These are phyloP conservation scores for Macrostomum cliftonense DNA, from an alignment of 2,888 invertebrate genomes.

Conservation along the genomic window DNA sequence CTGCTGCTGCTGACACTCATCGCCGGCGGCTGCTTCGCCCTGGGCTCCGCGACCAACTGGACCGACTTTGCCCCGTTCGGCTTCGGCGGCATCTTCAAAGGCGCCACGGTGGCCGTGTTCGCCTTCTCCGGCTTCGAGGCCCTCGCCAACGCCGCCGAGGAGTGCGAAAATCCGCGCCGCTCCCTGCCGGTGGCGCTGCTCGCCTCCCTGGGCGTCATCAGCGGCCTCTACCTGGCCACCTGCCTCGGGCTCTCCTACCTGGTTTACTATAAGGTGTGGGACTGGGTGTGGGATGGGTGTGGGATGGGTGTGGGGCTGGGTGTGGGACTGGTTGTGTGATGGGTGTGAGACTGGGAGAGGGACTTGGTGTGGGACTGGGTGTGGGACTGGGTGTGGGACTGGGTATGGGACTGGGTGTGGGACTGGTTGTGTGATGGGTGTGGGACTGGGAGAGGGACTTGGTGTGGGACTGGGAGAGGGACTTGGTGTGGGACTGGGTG, in stretches of 20 bases:
- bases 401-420: too few species aligned
- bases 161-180: conserved; percentile 8
- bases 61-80: conserved; percentile 7
- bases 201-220: conserved; percentile 6
- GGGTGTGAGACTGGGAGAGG: too few species aligned
- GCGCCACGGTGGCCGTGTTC: conserved; percentile 10
- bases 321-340: too few species aligned
- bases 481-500: too few species aligned
- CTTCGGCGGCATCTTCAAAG: conserved; percentile 3
- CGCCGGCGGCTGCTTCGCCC: conserved; percentile 6
- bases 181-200: conserved; percentile 8
- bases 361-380: too few species aligned
- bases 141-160: conserved; percentile 9
- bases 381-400: too few species aligned
- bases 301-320: too few species aligned
- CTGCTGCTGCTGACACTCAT: conserved; percentile 2
- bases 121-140: conserved; percentile 11
- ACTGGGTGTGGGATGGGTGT: too few species aligned
- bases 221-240: conserved; percentile 7
- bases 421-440: too few species aligned
- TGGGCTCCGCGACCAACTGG: conserved; percentile 4
- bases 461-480: too few species aligned
- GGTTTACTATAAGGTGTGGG: neutral
- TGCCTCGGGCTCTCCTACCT: conserved; percentile 7
- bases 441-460: too few species aligned